A percentile compares a stretch with the other conserved stretches of the same genome.
Conservation (phyloP, 2,113 vertebrate genomes). For the Eupsittula cactorum region DNA sequence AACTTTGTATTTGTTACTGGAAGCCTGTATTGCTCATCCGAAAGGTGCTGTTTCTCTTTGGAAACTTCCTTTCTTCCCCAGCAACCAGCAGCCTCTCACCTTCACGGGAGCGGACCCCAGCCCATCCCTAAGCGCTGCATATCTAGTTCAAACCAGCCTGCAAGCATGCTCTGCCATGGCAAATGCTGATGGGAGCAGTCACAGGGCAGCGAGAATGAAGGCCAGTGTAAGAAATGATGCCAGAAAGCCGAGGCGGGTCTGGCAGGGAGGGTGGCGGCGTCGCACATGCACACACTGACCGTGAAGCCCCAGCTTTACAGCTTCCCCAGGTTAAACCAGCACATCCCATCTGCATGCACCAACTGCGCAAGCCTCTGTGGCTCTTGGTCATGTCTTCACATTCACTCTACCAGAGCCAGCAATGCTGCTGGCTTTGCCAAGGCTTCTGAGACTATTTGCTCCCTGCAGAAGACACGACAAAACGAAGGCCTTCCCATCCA, state of each 20-base stretch:
- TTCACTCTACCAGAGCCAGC: accelerated
- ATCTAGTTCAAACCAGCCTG: neutral
- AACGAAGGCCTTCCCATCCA: neutral
- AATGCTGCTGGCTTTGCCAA: neutral
- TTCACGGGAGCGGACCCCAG: neutral
- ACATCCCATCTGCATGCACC: neutral
- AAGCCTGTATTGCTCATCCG: neutral
- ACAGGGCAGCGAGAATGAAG: accelerated
- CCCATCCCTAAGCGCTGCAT: neutral
- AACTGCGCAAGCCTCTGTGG: neutral
- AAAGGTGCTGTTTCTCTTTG: neutral
- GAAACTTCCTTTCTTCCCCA: neutral
- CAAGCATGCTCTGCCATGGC: neutral
- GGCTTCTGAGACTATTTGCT: neutral
- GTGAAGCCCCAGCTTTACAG: neutral
- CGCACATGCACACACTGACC: neutral
- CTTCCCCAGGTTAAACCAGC: neutral
- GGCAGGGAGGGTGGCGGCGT: accelerated
- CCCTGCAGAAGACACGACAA: neutral
- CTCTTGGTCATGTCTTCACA: neutral
- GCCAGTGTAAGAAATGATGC: neutral
- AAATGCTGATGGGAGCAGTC: neutral
- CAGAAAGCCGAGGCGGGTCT: neutral
- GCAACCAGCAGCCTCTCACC: neutral
- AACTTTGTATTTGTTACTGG: neutral